Conservation (phyloP, 2,797 vertebrate genomes). For the Pseudochaenichthys georgianus region DNA sequence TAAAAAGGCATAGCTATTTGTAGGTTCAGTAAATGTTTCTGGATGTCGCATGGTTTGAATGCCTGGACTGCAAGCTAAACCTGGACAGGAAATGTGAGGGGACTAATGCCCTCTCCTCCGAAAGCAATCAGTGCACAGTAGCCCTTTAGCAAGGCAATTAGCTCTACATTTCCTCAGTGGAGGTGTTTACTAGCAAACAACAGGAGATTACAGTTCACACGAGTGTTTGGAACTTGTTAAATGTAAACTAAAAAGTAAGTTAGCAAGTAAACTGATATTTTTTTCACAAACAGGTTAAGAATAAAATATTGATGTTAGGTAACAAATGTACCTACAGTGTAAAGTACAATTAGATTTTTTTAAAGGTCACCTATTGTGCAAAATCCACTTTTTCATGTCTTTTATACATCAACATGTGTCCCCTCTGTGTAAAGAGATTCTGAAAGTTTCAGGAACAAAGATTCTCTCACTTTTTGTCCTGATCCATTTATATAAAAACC, state of each 20-base stretch:
- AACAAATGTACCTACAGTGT: not conserved
- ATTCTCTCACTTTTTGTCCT: too few relatives aligned
- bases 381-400: too few relatives aligned
- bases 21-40: not conserved
- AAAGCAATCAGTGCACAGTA: conserved; percentile 11
- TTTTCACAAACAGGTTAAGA: not conserved
- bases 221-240: not conserved
- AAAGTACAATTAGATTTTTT: not conserved
- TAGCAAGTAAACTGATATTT: not conserved
- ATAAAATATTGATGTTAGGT: not conserved
- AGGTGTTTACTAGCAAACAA: conserved; percentile 7
- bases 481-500: too few relatives aligned
- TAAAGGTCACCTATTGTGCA: not conserved
- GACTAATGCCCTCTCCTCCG: conserved; percentile 5
- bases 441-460: too few relatives aligned
- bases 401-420: too few relatives aligned
- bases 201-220: not conserved
- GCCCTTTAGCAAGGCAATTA: conserved; percentile 31
- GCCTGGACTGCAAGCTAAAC: not conserved
- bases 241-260: conserved; percentile 5
- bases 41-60: not conserved
- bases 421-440: too few relatives aligned
- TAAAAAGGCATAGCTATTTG: not conserved
- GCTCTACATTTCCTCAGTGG: conserved; percentile 6
- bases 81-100: not conserved